Conservation (phyloP, 2,113 vertebrate genomes). For the Aramus guarauna region DNA sequence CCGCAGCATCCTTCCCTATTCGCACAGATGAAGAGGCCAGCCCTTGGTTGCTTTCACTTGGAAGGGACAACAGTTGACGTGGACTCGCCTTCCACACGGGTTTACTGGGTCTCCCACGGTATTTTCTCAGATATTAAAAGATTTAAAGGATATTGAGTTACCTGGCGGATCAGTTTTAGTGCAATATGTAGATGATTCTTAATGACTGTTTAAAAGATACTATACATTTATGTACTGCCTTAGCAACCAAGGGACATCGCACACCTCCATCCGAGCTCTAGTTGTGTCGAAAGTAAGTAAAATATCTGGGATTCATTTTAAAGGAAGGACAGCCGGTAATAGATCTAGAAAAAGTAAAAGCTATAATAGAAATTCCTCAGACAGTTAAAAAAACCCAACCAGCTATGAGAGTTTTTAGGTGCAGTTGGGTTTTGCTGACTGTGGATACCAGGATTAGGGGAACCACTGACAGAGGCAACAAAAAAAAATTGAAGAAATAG, state of each 20-base stretch:
- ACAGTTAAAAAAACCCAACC: background rate
- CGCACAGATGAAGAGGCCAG: background rate
- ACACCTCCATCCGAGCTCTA: background rate
- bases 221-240: background rate
- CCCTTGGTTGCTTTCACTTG: background rate
- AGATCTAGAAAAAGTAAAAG: background rate
- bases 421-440: fast-evolving
- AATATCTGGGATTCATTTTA: background rate
- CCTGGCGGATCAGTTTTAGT: background rate
- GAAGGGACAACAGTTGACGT: background rate
- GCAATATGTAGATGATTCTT: background rate
- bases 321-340: background rate
- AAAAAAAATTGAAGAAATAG: background rate
- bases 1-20: background rate
- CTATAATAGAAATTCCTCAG: background rate
- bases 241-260: background rate
- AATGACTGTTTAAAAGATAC: background rate
- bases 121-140: background rate
- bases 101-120: background rate
- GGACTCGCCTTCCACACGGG: background rate
- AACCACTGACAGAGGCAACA: background rate
- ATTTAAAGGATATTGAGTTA: background rate
- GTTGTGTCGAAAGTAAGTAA: background rate
- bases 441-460: background rate
- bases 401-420: background rate